Evolutionary conservation across 2,113 vertebrate species (phyloP).

Genomic region (Acinonyx jubatus): DNA sequence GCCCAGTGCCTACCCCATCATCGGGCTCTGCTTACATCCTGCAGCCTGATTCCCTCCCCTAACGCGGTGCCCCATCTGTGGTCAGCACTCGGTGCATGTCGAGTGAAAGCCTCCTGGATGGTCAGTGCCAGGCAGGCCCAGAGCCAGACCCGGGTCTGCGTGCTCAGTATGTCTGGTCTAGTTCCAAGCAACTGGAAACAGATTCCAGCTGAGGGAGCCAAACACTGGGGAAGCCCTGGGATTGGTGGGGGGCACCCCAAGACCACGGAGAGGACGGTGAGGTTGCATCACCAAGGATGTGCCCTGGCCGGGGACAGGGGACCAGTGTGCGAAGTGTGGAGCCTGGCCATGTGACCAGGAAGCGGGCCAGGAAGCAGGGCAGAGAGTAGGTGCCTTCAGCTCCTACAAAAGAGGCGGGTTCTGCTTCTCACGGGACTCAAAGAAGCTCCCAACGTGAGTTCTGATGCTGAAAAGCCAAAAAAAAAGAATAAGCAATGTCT

Average conservation of each 20-base stretch:
- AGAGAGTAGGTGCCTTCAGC: neutral
- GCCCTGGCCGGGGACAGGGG: neutral
- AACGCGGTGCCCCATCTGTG: rapidly evolving
- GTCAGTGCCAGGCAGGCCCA: neutral
- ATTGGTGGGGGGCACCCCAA: too few species aligned
- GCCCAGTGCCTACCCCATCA: neutral
- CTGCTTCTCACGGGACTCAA: neutral
- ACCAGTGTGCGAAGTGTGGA: neutral
- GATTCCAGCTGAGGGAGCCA: neutral
- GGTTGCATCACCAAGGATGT: neutral
- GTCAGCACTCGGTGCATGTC: rapidly evolving
- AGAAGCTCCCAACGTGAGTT: neutral
- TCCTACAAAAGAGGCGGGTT: too few species aligned
- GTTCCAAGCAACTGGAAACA: neutral
- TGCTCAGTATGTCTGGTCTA: neutral
- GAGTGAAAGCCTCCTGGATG: too few species aligned
- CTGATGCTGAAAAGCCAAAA: neutral
- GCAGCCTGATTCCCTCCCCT: neutral
- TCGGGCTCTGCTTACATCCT: rapidly evolving
- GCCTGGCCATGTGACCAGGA: neutral
- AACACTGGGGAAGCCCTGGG: neutral
- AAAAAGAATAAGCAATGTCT: rapidly evolving
- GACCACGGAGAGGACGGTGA: too few species aligned
- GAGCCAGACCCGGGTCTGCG: too few species aligned
- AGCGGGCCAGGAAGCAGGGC: neutral